Percentiles rank a stretch among this genome's conserved stretches.
Conservation (phyloP, 1,140 invertebrate genomes). For the Nasonia giraulti region DNA sequence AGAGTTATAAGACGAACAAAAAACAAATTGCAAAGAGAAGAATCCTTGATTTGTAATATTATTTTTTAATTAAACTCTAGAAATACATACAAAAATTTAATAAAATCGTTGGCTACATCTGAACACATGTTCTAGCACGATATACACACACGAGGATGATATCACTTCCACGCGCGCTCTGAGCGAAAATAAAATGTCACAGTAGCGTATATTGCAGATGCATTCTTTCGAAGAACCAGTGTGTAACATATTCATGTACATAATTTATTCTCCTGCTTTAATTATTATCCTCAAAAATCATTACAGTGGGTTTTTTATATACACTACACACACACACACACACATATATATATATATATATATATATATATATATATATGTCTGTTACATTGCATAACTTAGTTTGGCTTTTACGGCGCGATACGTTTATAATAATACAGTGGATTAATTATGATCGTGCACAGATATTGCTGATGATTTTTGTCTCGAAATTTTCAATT, state of each 20-base stretch:
- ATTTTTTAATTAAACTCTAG: conserved; percentile 34
- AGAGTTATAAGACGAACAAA: background rate
- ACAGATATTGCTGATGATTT: background rate
- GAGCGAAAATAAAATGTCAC: background rate
- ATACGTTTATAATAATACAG: conserved; percentile 7
- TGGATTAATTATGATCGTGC: background rate
- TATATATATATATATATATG: conserved; percentile 3
- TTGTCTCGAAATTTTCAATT: conserved; percentile 4
- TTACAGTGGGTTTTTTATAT: conserved; percentile 37
- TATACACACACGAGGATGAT: background rate
- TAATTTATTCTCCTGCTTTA: conserved; percentile 25
- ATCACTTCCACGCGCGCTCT: background rate
- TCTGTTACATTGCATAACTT: conserved; percentile 36
- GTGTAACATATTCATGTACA: conserved; percentile 17
- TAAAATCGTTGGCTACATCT: background rate
- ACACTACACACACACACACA: too few relatives aligned
- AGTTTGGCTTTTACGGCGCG: conserved; percentile 19
- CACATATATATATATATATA: too few relatives aligned
- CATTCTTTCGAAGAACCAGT: conserved; percentile 19
- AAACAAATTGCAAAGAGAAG: background rate
- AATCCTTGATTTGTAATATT: conserved; percentile 1
- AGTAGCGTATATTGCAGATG: background rate
- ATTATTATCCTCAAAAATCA: conserved; percentile 32
- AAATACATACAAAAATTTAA: conserved; percentile 28
- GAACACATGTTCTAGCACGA: background rate